Conservation (phyloP, 2,113 vertebrate genomes). For the Hepsetus odoe region DNA sequence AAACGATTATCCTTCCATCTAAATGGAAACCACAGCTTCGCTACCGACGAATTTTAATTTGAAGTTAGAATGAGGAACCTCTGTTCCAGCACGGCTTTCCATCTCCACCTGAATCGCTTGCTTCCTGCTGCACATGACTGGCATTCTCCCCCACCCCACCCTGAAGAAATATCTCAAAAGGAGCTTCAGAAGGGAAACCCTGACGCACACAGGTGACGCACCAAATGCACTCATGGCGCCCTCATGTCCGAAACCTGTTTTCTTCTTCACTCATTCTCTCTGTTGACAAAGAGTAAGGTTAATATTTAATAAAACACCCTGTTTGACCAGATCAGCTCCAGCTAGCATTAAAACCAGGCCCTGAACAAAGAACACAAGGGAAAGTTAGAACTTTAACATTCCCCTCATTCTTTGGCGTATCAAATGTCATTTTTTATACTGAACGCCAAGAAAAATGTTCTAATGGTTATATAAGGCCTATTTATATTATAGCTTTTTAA, state of each 20-base stretch:
- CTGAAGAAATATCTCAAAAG: conserved; percentile 35
- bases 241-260: conserved; percentile 27
- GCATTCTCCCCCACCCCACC: conserved; percentile 18
- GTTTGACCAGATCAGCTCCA: conserved; percentile 48
- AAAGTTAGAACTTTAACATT: no score
- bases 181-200: conserved; percentile 28
- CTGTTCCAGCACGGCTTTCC: not conserved
- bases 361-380: not conserved
- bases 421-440: no score
- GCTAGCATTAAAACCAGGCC: conserved; percentile 24
- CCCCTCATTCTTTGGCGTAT: no score
- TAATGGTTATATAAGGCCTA: no score
- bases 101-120: not conserved
- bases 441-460: no score
- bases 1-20: not conserved
- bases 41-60: not conserved
- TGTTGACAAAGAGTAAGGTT: conserved; percentile 46
- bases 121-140: not conserved
- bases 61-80: not conserved
- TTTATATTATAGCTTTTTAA: no score
- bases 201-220: conserved; percentile 34
- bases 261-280: not conserved
- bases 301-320: conserved; percentile 55
- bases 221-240: conserved; percentile 24
- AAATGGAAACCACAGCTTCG: not conserved